Evolutionary conservation across 2,797 vertebrate species (phyloP).

Genomic region (Novumbra hubbsi): DNA sequence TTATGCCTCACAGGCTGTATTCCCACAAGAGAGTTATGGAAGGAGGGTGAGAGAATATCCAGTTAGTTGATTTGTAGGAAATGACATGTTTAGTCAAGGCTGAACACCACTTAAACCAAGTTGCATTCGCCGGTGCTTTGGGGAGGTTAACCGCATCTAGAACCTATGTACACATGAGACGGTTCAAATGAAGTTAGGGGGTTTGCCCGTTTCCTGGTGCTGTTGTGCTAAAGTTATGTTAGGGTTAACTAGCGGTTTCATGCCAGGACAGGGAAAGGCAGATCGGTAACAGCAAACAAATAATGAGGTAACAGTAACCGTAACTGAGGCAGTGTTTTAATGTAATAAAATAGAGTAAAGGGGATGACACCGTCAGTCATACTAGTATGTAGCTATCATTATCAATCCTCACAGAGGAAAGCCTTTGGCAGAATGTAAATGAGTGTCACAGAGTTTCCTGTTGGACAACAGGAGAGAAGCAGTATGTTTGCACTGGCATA

Average conservation of each 20-base stretch:
- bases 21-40: background rate
- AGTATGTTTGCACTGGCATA: conserved; percentile 14
- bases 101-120: no score
- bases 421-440: no score
- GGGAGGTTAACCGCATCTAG: conserved; percentile 7
- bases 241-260: background rate
- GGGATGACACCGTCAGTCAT: conserved; percentile 26
- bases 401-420: background rate
- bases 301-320: conserved; percentile 18
- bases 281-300: conserved; percentile 1
- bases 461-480: conserved; percentile 6
- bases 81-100: background rate
- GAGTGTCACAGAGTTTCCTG: background rate
- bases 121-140: background rate
- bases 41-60: conserved; percentile 21
- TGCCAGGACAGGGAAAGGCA: conserved; percentile 1
- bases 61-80: conserved; percentile 1
- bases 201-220: background rate
- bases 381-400: conserved; percentile 14
- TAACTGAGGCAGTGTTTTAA: conserved; percentile 7
- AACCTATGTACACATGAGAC: background rate
- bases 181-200: background rate
- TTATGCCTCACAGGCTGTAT: background rate
- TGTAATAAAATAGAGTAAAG: conserved; percentile 16
- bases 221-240: background rate